A percentile compares a stretch with the other conserved stretches of the same genome.
Conservation (phyloP, 2,113 vertebrate species). For the Maccullochella peelii region DNA sequence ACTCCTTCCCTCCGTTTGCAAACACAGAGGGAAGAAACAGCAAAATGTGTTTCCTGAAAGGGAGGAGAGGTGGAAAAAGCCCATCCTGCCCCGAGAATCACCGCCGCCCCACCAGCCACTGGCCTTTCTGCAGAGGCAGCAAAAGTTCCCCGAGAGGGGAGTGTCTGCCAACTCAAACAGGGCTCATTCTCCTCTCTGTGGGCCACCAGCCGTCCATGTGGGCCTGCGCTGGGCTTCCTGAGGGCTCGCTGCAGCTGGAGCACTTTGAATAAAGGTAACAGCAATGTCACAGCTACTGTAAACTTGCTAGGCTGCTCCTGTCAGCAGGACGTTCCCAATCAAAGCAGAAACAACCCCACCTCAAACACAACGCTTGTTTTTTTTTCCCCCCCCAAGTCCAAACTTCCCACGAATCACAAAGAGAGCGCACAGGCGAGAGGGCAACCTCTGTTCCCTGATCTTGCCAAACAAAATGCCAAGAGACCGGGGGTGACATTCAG, state of each 20-base stretch:
- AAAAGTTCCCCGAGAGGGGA: constrained; percentile 92
- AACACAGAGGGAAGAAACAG: constrained; percentile 83
- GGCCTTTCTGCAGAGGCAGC: constrained; percentile 96
- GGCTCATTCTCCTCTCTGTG: constrained; percentile 89
- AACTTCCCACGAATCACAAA: constrained; percentile 81
- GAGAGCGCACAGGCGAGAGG: constrained; percentile 68
- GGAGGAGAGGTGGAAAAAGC: constrained; percentile 96
- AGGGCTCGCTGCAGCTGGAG: constrained; percentile 96
- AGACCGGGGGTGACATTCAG: constrained; percentile 78
- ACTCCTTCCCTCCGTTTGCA: constrained; percentile 68
- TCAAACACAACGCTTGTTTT: constrained; percentile 67
- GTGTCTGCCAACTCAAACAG: constrained; percentile 95
- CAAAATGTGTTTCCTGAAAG: constrained; percentile 99
- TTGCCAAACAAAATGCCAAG: constrained; percentile 81
- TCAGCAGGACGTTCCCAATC: constrained; percentile 88
- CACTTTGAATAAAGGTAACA: constrained; percentile 91
- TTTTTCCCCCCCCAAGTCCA: constrained; percentile 57
- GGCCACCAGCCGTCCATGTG: constrained; percentile 91
- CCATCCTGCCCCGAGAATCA: constrained; percentile 91
- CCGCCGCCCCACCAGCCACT: constrained; percentile 86
- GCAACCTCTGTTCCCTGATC: constrained; percentile 71
- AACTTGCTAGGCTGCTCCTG: constrained; percentile 87
- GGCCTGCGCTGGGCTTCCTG: constrained; percentile 91
- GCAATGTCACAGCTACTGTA: constrained; percentile 94
- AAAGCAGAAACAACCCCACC: constrained; percentile 84